Evolutionary conservation across 2,797 vertebrate genomes (phyloP).

Genomic region (Enteromius anoplus): DNA sequence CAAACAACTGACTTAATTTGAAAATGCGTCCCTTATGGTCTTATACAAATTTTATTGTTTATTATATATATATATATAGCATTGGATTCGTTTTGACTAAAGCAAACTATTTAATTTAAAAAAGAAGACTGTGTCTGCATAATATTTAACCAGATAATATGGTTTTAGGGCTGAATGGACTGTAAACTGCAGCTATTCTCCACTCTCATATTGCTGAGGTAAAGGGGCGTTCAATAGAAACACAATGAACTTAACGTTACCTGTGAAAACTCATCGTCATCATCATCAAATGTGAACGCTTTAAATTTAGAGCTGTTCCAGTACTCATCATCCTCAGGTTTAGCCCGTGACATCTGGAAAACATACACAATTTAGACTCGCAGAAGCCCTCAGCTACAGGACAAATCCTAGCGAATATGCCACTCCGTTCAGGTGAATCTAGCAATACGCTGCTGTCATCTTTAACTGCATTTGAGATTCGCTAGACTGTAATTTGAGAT

Average conservation of each 20-base stretch:
- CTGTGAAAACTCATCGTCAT: conserved; percentile 90
- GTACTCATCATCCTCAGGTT: conserved; percentile 93
- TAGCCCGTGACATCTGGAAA: conserved; percentile 84
- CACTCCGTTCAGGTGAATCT: background rate
- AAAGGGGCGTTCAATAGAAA: background rate
- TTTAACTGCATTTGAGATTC: background rate
- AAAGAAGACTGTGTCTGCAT: background rate
- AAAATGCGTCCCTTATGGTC: too few species aligned
- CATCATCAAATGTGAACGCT: conserved; percentile 94
- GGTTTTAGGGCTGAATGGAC: background rate
- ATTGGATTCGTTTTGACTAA: background rate
- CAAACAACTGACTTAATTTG: background rate
- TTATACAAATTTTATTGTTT: background rate
- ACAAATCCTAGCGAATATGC: background rate
- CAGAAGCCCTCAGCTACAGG: background rate
- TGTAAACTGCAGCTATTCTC: background rate
- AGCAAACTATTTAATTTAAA: background rate
- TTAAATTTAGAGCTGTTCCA: conserved; percentile 94
- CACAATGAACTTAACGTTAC: conserved; percentile 69
- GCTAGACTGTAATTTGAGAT: background rate
- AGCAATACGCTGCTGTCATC: background rate
- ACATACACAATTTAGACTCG: background rate
- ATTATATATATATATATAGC: too few species aligned
- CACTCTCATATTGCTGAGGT: background rate
- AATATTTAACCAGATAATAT: background rate